A percentile compares a stretch with the other conserved stretches of the same genome.
phyloP scores from a whole-genome alignment of 2,888 invertebrate genomes.

The Cancer borealis region DNA sequence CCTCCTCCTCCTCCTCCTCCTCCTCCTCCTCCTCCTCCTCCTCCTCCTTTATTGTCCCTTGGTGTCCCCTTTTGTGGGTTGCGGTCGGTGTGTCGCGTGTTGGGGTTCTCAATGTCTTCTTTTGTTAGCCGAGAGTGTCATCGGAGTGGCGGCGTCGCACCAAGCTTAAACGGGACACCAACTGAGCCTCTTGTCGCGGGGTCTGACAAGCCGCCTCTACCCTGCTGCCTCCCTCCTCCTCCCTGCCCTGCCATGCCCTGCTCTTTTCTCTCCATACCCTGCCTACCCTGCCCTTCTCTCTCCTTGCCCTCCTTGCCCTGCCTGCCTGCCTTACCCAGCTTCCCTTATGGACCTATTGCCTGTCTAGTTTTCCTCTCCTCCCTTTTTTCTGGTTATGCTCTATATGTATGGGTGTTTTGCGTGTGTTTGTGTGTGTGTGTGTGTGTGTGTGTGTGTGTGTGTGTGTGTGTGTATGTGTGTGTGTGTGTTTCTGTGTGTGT shows the following conservation, averaged over 20 bases:
- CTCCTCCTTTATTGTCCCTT: conserved; percentile 5
- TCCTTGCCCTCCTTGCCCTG: not conserved
- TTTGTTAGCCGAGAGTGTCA: conserved; percentile 58
- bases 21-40: not conserved
- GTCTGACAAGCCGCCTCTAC: not conserved
- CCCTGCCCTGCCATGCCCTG: conserved; percentile 25
- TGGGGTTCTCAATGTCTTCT: conserved; percentile 52
- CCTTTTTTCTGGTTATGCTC: not conserved
- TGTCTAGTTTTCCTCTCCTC: too few relatives aligned
- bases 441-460: not conserved
- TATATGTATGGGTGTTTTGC: not conserved
- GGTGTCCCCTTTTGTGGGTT: conserved; percentile 56
- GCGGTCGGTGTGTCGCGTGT: conserved; percentile 62
- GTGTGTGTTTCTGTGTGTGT: too few relatives aligned
- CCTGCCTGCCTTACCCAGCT: not conserved
- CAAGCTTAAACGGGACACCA: conserved; percentile 45
- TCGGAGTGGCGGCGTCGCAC: conserved; percentile 9
- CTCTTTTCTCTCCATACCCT: not conserved
- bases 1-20: not conserved
- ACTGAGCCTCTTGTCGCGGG: conserved; percentile 20
- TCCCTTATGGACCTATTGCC: not conserved
- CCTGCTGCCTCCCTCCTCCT: not conserved
- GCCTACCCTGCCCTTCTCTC: not conserved
- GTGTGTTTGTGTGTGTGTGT: not conserved
- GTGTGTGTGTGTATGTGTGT: not conserved